Percentiles rank a stretch among this genome's conserved stretches.
These are phyloP conservation scores for Eupithecia vulgata DNA, from an alignment of 2,888 invertebrate genomes.

Conservation along the genomic window DNA sequence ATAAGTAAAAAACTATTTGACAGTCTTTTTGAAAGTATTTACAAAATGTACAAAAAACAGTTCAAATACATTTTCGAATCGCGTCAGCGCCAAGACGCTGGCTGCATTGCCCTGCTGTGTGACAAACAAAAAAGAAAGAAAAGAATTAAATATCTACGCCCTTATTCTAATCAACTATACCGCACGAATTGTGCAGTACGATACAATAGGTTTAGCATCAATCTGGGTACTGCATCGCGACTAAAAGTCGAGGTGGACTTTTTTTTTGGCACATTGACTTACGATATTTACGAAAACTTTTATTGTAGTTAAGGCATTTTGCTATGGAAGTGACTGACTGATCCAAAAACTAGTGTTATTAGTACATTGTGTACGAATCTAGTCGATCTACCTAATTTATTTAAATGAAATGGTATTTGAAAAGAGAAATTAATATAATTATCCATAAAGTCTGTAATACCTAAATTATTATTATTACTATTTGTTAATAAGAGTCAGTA, in stretches of 20 bases:
- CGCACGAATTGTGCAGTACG: too few species aligned
- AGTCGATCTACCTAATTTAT: constrained; percentile 38
- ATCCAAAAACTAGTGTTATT: constrained; percentile 21
- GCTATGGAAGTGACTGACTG: constrained; percentile 11
- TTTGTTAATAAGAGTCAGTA: neutral
- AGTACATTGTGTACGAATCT: constrained; percentile 34
- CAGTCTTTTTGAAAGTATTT: too few species aligned
- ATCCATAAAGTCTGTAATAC: neutral
- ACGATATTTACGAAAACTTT: neutral
- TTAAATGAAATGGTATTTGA: neutral
- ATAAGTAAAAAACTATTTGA: neutral
- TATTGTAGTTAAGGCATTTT: constrained; percentile 2
- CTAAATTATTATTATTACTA: neutral
- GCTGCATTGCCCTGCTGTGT: neutral
- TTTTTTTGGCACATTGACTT: neutral
- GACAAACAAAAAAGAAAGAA: too few species aligned
- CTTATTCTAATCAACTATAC: neutral
- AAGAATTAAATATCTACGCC: neutral
- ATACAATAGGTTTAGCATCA: neutral
- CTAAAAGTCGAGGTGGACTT: neutral
- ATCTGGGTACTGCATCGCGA: neutral
- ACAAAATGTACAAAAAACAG: neutral
- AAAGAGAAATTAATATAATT: neutral
- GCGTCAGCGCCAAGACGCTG: neutral
- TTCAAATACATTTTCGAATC: too few species aligned